phyloP scores from a whole-genome alignment of 1,140 invertebrate species.

The Drosophila nannoptera region DNA sequence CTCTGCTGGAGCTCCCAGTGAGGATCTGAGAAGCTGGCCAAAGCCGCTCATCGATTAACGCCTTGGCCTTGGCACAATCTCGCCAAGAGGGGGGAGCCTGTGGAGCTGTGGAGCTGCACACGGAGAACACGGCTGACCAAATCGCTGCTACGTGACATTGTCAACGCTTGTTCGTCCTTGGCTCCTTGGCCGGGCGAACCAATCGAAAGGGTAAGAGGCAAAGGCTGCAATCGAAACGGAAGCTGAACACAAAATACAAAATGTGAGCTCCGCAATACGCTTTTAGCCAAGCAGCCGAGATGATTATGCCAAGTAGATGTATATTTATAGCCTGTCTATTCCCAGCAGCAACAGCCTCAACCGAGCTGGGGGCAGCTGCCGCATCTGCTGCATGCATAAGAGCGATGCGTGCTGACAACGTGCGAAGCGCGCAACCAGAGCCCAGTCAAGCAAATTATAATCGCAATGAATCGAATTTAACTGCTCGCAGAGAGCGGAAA shows the following conservation, averaged over 20 bases:
- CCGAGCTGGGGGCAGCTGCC: not conserved
- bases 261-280: not conserved
- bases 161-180: conserved; percentile 7
- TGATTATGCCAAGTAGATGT: not conserved
- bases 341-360: conserved; percentile 4
- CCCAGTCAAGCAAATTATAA: too few species aligned
- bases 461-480: not conserved
- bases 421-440: conserved; percentile 3
- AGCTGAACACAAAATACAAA: not conserved
- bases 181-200: not conserved
- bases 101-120: conserved; percentile 13
- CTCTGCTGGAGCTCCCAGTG: too few species aligned
- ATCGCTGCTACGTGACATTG: conserved; percentile 41
- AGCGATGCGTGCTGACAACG: conserved; percentile 17
- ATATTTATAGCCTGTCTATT: conserved; percentile 17
- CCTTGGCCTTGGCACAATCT: not conserved
- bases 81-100: not conserved
- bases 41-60: not conserved
- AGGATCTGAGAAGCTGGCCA: not conserved
- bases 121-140: conserved; percentile 37
- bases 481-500: not conserved
- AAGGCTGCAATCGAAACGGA: not conserved
- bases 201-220: not conserved
- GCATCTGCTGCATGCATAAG: conserved; percentile 2
- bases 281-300: conserved; percentile 6